Evolutionary conservation across 2,113 vertebrate species (phyloP), one percentile per base, ranked within the genome.

Genomic region (Rynchops niger): DNA sequence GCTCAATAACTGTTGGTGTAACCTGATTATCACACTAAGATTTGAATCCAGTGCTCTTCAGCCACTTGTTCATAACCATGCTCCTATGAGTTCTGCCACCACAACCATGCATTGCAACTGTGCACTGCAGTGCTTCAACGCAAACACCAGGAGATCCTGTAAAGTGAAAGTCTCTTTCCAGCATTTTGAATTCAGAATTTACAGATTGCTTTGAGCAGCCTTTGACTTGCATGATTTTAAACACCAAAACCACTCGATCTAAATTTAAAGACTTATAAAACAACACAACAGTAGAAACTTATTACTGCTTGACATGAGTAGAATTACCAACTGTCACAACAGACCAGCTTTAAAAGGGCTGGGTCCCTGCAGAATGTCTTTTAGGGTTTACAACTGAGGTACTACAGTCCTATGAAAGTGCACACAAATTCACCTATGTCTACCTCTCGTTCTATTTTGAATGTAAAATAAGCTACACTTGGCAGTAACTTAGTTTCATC

Each of bases 61-160:
- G 55, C 22, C 61, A 15, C 56, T 72, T 27, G 19, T 5, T 58
- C 19, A 0, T 30, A 61, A 5, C 29, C 21, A 42, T 3, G 34
- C 30, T 53, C 29, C 63, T 66, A 7, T 2, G 25, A 85, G 22
- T 21, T 81, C 49, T 73, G 84, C 70, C 66, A 40, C 38, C 47
- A 42, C n/a, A 59, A 4, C 16, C 6, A 2, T 1, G 19, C 67
- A 45, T 4, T 36, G 38, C 69, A 61, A 4, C 17, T 5, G 2
- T 1, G 23, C 70, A 47, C 4, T 26, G 21, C 73, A 43, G 34
- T 8, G 36, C 43, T 47, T 38, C 74, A 40, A 16, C 0, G 9
- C 5, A 15, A 58, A 63, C 36, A 45, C 40, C 1, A 25, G 30
- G 30, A 47, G 36, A 61, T 22, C 27, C 55, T 30, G 15, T 26